Evolutionary conservation across 2,888 invertebrate genomes (phyloP), one percentile per base, ranked within the genome.

Genomic region (Enchytraeus crypticus): DNA sequence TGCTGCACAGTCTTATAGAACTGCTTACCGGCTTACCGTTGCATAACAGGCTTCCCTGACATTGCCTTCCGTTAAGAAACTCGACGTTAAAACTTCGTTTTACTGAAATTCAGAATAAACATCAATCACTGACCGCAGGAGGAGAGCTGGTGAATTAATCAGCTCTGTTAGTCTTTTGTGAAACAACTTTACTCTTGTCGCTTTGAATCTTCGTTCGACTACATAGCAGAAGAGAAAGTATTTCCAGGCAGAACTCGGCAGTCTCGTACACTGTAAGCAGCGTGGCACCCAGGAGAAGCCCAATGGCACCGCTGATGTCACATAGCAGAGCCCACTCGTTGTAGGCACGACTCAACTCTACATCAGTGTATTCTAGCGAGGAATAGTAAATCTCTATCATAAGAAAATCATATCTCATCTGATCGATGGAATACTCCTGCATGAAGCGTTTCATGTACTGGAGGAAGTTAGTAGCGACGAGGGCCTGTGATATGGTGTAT

Each of bases 291-390:
- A 58, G 51, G 23, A 58, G 30, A 4, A 58, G 51, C 11, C 58
- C 51, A n/a, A 58, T 43, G n/a, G 58, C 58, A 23, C 58, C 58
- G 2, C 58, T 51, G 26, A 58, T 49, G 29, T 58, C 58, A 51
- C 58, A 58, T 5, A 58, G 58, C 29, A 58, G 51, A 18, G 58
- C 43, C 58, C 43, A 26, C 8, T 8, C 53, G 8, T 14, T 29
- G 30, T 53, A 53, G 8, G 27, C 53, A 11, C 11, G 29, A 5
- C 11, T 30, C 29, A 29, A 26, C 11, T 8, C 8, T 8, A 53
- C 27, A 11, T 30, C 32, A 5, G 29, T 18, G 53, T 53, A 53
- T 21, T 53, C 29, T 5, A 53, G 27, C 8, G 29, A 29, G 14
- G 29, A 29, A 21, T 26, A 53, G 30, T 53, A 53, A 21, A 53